A percentile compares a stretch with the other conserved stretches of the same genome.
These are phyloP conservation scores for Psittacula derbiana DNA, from an alignment of 2,797 vertebrate species.

Conservation along the genomic window DNA sequence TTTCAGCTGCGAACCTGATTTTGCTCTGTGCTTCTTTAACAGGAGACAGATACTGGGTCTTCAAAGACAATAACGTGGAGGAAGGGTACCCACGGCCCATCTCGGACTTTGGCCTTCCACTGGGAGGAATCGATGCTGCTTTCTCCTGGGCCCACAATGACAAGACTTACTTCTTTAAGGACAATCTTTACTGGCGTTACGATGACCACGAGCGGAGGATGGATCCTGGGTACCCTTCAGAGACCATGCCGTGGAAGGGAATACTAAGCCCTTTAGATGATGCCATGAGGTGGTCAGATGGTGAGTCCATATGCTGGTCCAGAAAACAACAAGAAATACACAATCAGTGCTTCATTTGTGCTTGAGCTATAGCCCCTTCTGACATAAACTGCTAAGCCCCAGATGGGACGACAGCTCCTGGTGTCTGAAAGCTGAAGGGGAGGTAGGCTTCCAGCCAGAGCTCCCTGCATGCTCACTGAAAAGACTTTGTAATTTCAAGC, in stretches of 20 bases:
- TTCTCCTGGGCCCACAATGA: slow-evolving; percentile 94
- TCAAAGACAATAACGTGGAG: slow-evolving; percentile 94
- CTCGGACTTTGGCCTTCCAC: slow-evolving; percentile 90
- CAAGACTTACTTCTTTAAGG: slow-evolving; percentile 98
- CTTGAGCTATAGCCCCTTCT: not conserved
- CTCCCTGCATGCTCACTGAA: accelerated
- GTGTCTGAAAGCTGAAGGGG: not conserved
- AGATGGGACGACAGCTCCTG: not conserved
- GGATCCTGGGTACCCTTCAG: slow-evolving; percentile 92
- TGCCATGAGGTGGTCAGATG: slow-evolving; percentile 95
- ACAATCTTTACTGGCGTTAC: slow-evolving; percentile 90
- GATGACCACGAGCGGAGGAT: slow-evolving; percentile 87
- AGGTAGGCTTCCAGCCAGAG: not conserved
- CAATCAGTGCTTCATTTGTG: not conserved
- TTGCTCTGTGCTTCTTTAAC: slow-evolving; percentile 24
- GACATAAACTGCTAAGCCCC: not conserved
- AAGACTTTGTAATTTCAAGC: not conserved
- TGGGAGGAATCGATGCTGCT: slow-evolving; percentile 87
- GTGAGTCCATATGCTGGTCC: slow-evolving; percentile 72
- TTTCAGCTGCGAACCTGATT: not conserved
- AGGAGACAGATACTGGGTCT: slow-evolving; percentile 97
- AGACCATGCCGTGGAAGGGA: slow-evolving; percentile 88
- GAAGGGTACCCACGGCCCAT: slow-evolving; percentile 93
- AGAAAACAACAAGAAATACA: not conserved
- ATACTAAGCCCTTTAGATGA: slow-evolving; percentile 88